A percentile compares a stretch with the other conserved stretches of the same genome.
Conservation (phyloP, 2,888 invertebrate genomes). For the Athalia cordata region DNA sequence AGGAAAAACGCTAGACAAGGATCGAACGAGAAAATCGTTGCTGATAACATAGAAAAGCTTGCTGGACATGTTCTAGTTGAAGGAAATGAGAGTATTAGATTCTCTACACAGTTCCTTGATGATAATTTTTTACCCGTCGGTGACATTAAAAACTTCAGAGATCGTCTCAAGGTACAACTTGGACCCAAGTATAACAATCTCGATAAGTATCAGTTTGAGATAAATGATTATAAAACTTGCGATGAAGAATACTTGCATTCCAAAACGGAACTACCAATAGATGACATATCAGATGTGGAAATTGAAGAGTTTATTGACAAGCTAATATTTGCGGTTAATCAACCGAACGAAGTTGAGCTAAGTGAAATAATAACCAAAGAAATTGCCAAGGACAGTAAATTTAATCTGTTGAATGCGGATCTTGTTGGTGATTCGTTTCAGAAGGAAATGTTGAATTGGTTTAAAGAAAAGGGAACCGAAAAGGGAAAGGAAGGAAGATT, state of each 20-base stretch:
- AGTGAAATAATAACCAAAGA: background rate
- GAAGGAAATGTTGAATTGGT: constrained; percentile 20
- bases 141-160: background rate
- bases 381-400: constrained; percentile 14
- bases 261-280: constrained; percentile 6
- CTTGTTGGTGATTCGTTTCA: constrained; percentile 13
- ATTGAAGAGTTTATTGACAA: constrained; percentile 14
- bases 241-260: constrained; percentile 25
- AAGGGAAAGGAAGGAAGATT: constrained; percentile 15
- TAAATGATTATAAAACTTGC: constrained; percentile 15
- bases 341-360: constrained; percentile 27
- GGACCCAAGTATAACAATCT: background rate
- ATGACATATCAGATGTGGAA: background rate
- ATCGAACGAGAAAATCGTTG: background rate
- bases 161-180: background rate
- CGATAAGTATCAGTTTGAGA: constrained; percentile 3
- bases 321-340: constrained; percentile 12
- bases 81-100: constrained; percentile 1
- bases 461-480: constrained; percentile 19
- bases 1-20: constrained; percentile 18
- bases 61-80: background rate
- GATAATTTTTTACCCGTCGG: background rate
- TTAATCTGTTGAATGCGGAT: constrained; percentile 20
- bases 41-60: constrained; percentile 12
- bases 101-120: constrained; percentile 5